Evolutionary conservation across 2,888 invertebrate genomes (phyloP).

Genomic region (Orthonevra nobilis): DNA sequence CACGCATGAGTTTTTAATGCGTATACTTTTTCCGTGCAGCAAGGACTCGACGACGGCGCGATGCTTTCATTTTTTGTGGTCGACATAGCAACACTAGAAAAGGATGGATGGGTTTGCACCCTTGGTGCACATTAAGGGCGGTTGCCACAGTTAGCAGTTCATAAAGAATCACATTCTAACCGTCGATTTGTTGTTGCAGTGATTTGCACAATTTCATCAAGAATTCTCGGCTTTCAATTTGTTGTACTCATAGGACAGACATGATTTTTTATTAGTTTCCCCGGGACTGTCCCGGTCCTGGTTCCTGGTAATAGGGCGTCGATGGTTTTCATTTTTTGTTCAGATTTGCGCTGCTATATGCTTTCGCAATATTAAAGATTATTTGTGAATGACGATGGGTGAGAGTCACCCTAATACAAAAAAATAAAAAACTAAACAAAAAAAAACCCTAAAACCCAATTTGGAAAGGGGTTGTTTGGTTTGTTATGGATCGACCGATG

Average conservation of each 20-base stretch:
- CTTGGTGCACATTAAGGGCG: slow-evolving; percentile 65
- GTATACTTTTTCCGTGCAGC: slow-evolving; percentile 12
- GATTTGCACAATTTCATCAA: slow-evolving; percentile 51
- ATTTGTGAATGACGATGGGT: slow-evolving; percentile 29
- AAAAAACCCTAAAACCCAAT: no score
- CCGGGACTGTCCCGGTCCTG: slow-evolving; percentile 34
- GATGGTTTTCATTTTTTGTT: slow-evolving; percentile 33
- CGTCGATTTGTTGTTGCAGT: slow-evolving; percentile 59
- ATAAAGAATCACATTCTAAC: slow-evolving; percentile 63
- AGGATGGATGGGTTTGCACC: slow-evolving; percentile 45
- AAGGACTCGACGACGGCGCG: no score
- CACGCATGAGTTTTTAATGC: slow-evolving; percentile 62
- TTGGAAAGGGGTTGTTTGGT: slow-evolving; percentile 45
- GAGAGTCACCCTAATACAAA: slow-evolving; percentile 39
- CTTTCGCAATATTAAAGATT: slow-evolving; percentile 55
- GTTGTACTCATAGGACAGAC: slow-evolving; percentile 63
- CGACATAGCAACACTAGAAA: slow-evolving; percentile 51
- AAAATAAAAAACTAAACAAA: slow-evolving; percentile 64
- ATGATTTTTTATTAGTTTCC: slow-evolving; percentile 68
- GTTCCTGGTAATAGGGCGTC: slow-evolving; percentile 56
- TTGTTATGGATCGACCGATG: neutral
- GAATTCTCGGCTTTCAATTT: slow-evolving; percentile 60
- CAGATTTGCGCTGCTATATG: neutral
- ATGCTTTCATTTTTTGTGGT: slow-evolving; percentile 51
- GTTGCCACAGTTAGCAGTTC: slow-evolving; percentile 61